phyloP scores from a whole-genome alignment of 64 coral and sea anemone species.

The Orbicella faveolata region DNA sequence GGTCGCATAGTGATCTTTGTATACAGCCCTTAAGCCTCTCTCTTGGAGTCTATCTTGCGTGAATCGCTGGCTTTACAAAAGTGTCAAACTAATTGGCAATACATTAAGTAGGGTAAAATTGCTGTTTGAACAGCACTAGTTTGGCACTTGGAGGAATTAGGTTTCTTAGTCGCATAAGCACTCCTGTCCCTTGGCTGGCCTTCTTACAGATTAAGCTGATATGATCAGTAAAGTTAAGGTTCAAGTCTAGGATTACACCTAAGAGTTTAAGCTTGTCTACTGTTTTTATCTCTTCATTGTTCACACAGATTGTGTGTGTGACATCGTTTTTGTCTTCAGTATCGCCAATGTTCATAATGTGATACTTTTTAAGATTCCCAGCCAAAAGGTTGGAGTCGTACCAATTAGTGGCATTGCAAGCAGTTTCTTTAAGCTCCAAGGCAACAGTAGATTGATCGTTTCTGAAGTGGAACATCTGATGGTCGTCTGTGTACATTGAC shows the following conservation, averaged over 20 bases:
- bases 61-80: too few species aligned
- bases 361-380: slow-evolving; percentile 8
- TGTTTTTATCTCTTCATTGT: not conserved
- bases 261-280: slow-evolving; percentile 22
- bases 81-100: too few species aligned
- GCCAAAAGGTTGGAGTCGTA: not conserved
- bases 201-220: slow-evolving; percentile 40
- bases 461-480: not conserved
- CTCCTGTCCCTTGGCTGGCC: slow-evolving; percentile 51
- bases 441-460: not conserved
- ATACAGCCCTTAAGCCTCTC: too few species aligned
- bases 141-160: slow-evolving; percentile 17
- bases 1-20: too few species aligned
- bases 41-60: slow-evolving; percentile 11
- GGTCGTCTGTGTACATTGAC: not conserved
- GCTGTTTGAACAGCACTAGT: too few species aligned
- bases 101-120: too few species aligned
- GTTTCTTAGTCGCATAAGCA: slow-evolving; percentile 44
- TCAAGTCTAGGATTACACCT: slow-evolving; percentile 42
- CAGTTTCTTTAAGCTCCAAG: not conserved
- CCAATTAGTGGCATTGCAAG: not conserved
- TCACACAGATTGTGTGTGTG: not conserved
- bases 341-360: not conserved
- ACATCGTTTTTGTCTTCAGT: not conserved
- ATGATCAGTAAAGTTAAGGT: slow-evolving; percentile 43